Base-by-base conservation (phyloP, 2,888 invertebrate species). In the Cephonodes hylas region DNA sequence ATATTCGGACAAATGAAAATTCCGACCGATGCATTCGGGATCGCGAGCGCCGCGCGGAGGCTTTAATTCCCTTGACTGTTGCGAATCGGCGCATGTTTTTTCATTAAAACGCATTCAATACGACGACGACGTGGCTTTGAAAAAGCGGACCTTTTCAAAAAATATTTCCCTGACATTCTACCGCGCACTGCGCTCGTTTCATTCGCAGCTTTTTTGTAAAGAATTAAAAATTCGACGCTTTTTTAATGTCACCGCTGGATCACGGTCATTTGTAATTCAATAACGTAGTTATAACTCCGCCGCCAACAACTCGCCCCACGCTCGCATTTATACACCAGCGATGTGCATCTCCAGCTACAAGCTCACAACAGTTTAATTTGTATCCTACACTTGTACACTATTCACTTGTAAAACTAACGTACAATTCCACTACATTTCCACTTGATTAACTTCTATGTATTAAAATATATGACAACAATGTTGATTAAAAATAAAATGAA, bases 61-160 rank as follows among this genome's bases (percentile, higher is more conserved):
- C 84, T 90, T 91, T 91, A 92, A 91, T 91, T 91, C 91, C 91
- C 91, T 89, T 87, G 91, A 86, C 91, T 91, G 89, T 89, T 84
- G 85, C 88, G 89, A 91, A 89, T 91, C 89, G 90, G 90, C 85
- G 90, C 89, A 89, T 91, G 91, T 91, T 91, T 91, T 92, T 92
- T 91, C 91, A 91, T 91, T 91, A 91, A 91, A 92, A 90, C 91
- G 87, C 89, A 92, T 92, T 92, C 91, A 92, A 91, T 91, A 89
- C 89, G 84, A 88, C 89, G 85, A 86, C 87, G 89, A 89, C 88
- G 88, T 81, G 80, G 90, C 90, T 91, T 90, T 91, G 81, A 87
- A 91, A 89, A 81, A 81, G 87, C 83, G 85, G 81, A 87, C 88
- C 89, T 89, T 91, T 91, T 89, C 83, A 91, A 89, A 89, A 90